A percentile compares a stretch with the other conserved stretches of the same genome.
These are phyloP conservation scores for Calameuta idolon DNA, from an alignment of 2,888 invertebrate species.

Conservation along the genomic window DNA sequence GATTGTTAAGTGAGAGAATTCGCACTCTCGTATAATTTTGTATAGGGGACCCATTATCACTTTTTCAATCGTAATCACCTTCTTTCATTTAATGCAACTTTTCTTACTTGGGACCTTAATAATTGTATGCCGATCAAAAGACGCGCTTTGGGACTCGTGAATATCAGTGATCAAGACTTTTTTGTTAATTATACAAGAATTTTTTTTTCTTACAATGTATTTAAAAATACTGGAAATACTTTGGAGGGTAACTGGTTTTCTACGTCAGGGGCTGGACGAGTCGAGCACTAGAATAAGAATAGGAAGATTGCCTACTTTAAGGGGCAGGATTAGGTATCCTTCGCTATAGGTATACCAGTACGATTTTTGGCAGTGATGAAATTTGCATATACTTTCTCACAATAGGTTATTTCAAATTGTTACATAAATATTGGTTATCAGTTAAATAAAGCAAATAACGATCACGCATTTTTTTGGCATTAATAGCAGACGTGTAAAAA, in stretches of 20 bases:
- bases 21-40: neutral
- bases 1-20: neutral
- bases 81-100: neutral
- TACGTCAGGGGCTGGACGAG: neutral
- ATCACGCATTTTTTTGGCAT: neutral
- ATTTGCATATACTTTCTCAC: neutral
- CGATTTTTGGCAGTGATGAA: neutral
- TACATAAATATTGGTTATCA: neutral
- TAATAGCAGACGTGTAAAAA: slow-evolving; percentile 32
- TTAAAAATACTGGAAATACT: neutral
- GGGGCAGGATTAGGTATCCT: neutral
- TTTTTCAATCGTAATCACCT: neutral
- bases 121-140: neutral
- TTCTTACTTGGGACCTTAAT: neutral
- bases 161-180: neutral
- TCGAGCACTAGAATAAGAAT: neutral
- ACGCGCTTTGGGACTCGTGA: neutral
- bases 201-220: neutral
- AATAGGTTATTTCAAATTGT: neutral
- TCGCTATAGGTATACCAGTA: neutral
- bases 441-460: neutral
- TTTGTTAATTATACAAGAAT: neutral
- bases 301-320: neutral
- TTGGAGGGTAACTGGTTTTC: neutral
- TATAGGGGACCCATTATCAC: neutral